Percentiles rank a stretch among this genome's conserved stretches.
phyloP scores from a whole-genome alignment of 2,797 vertebrate genomes.

The Sphaeramia orbicularis region DNA sequence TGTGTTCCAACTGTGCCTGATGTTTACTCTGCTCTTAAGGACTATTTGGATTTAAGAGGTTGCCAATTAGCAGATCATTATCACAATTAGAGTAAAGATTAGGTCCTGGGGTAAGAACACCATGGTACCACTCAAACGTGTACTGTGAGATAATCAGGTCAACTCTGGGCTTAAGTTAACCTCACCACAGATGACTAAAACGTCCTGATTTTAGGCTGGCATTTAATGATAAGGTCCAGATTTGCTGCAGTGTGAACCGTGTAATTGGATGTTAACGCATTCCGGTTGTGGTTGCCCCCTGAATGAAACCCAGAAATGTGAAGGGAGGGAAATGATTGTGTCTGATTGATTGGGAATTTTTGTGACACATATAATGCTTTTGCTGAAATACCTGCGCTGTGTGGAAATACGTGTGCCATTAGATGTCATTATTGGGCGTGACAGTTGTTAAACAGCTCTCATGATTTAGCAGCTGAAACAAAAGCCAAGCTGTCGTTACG shows the following conservation, averaged over 20 bases:
- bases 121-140: background rate
- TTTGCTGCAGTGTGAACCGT: slow-evolving; percentile 13
- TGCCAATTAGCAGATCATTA: slow-evolving; percentile 16
- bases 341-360: too few relatives aligned
- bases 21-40: slow-evolving; percentile 12
- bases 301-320: background rate
- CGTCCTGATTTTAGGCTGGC: slow-evolving; percentile 32
- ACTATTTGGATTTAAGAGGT: slow-evolving; percentile 4
- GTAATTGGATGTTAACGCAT: slow-evolving; percentile 11
- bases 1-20: slow-evolving; percentile 14
- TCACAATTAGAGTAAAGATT: slow-evolving; percentile 8
- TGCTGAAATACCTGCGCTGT: too few relatives aligned
- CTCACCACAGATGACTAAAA: background rate
- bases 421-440: too few relatives aligned
- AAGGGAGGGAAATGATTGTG: too few relatives aligned
- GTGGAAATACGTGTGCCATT: too few relatives aligned
- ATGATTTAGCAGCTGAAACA: too few relatives aligned
- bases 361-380: too few relatives aligned
- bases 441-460: too few relatives aligned
- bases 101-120: background rate
- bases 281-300: background rate
- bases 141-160: slow-evolving; percentile 20
- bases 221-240: slow-evolving; percentile 21
- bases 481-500: too few relatives aligned
- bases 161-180: slow-evolving; percentile 15